A percentile compares a stretch with the other conserved stretches of the same genome.
phyloP scores from a whole-genome alignment of 2,113 vertebrate genomes.

The Alligator sinensis region DNA sequence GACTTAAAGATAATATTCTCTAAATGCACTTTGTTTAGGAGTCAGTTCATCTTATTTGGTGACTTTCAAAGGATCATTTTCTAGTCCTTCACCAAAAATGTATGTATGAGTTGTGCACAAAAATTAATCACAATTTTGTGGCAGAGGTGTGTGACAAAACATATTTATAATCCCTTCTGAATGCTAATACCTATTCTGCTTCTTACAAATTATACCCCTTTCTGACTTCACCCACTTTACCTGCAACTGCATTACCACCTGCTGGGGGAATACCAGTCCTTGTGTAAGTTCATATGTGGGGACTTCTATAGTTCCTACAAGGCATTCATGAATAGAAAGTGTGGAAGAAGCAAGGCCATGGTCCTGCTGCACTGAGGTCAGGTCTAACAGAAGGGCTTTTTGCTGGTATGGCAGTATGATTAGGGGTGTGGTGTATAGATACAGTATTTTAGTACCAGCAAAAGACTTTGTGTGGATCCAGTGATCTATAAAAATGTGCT shows the following conservation, averaged over 20 bases:
- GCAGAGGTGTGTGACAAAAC: background rate
- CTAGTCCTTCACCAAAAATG: background rate
- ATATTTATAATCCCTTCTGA: background rate
- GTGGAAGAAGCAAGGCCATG: background rate
- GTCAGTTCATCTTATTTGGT: background rate
- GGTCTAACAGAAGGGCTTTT: background rate
- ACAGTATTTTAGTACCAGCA: background rate
- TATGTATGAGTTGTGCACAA: background rate
- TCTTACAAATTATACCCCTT: background rate
- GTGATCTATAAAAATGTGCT: fast-evolving
- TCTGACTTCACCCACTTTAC: background rate
- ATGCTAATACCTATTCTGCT: background rate
- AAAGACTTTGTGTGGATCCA: background rate
- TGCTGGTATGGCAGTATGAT: fast-evolving
- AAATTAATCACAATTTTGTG: background rate
- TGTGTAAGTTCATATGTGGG: background rate
- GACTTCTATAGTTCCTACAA: background rate
- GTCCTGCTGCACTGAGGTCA: background rate
- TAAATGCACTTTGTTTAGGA: background rate
- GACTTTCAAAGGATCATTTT: background rate
- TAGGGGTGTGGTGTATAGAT: background rate
- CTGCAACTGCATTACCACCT: background rate
- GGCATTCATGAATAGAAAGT: background rate
- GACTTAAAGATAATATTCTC: background rate
- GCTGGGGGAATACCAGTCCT: background rate